Conservation (phyloP, 2,888 invertebrate species). For the Stenoptilia bipunctidactyla region DNA sequence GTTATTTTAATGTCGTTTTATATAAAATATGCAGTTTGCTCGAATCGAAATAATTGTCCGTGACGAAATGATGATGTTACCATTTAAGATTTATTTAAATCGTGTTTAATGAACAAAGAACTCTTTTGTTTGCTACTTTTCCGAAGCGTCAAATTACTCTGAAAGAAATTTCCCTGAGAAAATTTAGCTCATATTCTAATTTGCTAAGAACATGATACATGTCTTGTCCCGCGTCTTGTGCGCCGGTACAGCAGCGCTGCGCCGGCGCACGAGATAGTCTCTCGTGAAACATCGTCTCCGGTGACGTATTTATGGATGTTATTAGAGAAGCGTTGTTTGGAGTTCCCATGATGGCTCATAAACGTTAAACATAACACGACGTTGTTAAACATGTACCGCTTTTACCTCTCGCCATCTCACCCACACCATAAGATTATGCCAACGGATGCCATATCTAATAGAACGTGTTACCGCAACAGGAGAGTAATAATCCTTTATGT, state of each 20-base stretch:
- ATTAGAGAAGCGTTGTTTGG: slow-evolving; percentile 33
- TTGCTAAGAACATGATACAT: no score
- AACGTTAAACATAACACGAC: slow-evolving; percentile 23
- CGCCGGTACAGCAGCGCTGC: no score
- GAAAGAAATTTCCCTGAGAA: no score
- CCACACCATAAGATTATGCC: slow-evolving; percentile 25
- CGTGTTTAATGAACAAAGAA: no score
- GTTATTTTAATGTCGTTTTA: slow-evolving; percentile 55
- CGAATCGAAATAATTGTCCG: slow-evolving; percentile 37
- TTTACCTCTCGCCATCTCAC: slow-evolving; percentile 30
- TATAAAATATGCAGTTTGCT: slow-evolving; percentile 39
- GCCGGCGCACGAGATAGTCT: no score
- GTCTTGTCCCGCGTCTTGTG: no score
- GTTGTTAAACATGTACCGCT: slow-evolving; percentile 23
- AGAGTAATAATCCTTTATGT: slow-evolving; percentile 37
- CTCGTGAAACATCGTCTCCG: slow-evolving; percentile 20
- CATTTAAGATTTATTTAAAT: no score
- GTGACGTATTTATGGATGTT: slow-evolving; percentile 38
- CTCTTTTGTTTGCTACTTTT: no score
- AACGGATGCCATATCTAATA: slow-evolving; percentile 32
- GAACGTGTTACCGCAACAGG: slow-evolving; percentile 26
- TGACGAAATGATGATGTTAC: slow-evolving; percentile 15
- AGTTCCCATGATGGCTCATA: slow-evolving; percentile 34
- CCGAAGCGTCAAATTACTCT: no score
- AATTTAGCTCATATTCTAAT: no score